A percentile compares a stretch with the other conserved stretches of the same genome.
phyloP scores from a whole-genome alignment of 2,113 vertebrate genomes.

The Cyrtonyx montezumae region DNA sequence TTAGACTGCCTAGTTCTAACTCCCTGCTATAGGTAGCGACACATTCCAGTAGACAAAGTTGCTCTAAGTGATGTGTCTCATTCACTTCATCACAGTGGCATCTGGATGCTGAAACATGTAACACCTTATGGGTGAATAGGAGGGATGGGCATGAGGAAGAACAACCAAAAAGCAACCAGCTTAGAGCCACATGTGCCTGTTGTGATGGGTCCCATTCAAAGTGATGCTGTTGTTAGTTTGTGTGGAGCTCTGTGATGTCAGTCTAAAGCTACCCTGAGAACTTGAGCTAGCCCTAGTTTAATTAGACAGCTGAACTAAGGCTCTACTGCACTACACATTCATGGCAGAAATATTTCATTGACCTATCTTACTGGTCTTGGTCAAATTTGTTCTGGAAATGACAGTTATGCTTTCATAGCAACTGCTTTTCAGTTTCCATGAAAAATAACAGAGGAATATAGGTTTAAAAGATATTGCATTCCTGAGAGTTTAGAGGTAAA shows the following conservation, averaged over 20 bases:
- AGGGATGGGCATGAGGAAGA: not conserved
- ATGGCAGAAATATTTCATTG: not conserved
- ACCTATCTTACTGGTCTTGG: not conserved
- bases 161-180: not conserved
- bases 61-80: not conserved
- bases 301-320: not conserved
- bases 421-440: not conserved
- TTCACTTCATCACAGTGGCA: not conserved
- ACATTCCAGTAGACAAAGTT: no score
- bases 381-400: not conserved
- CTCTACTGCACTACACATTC: not conserved
- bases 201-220: not conserved
- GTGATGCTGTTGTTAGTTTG: not conserved
- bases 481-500: slow-evolving; percentile 9
- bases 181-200: not conserved
- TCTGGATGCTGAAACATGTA: not conserved
- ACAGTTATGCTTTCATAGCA: fast-evolving
- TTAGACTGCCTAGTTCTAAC: no score
- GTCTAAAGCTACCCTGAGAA: not conserved
- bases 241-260: not conserved
- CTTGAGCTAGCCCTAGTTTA: not conserved
- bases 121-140: not conserved
- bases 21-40: no score
- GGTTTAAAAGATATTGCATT: not conserved
- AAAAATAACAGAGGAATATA: not conserved